Base-by-base conservation (phyloP, 2,797 vertebrate species). In the Scomberomorus guttatus region DNA sequence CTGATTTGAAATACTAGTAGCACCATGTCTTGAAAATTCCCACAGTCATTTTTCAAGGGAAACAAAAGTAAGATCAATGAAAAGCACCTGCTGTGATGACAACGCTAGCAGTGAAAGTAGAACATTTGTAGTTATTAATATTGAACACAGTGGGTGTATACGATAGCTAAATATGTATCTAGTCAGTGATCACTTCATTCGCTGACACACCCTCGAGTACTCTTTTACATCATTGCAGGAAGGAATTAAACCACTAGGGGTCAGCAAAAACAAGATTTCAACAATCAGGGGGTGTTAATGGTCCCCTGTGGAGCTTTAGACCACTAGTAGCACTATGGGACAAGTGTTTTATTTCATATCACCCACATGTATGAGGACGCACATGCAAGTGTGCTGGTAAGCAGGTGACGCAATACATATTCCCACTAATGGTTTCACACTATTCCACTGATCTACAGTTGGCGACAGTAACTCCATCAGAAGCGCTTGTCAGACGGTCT, bases 31-130 rank as follows among this genome's bases (percentile, higher is more conserved):
- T 74, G 9, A 55, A 24, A 22, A 71, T 34, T 64, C 13, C 6
- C 20, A 34, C 25, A 42, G 42, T 72, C 18, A 50, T 68, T 79
- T 74, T 79, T 74, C 22, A 62, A 34, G 66, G 68, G 24, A 81
- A 78, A 81, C 24, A 73, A 74, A 72, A 55, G 18, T 51, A 34
- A 62, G 22, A 81, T 77, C 75, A 81, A 7, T 32, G 57, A 46
- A 46, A 34, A 50, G 13, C 39, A 75, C 64, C 67, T 77, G 61
- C 52, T 84, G 29, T 72, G 39, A 80, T 60, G 78, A 72, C 56
- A 70, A 59, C 1, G 7, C 12, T 63, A 24, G 39, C 62, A 64
- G 55, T 37, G 27, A 58, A 13, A 14, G 20, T 7, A 51, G 14
- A 48, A 32, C 3, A 44, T 58, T n/a, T 73, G 39, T 42, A 50